Percentiles rank a stretch among this genome's conserved stretches.
phyloP scores from a whole-genome alignment of 1,140 invertebrate species.

The Drosophila azteca region DNA sequence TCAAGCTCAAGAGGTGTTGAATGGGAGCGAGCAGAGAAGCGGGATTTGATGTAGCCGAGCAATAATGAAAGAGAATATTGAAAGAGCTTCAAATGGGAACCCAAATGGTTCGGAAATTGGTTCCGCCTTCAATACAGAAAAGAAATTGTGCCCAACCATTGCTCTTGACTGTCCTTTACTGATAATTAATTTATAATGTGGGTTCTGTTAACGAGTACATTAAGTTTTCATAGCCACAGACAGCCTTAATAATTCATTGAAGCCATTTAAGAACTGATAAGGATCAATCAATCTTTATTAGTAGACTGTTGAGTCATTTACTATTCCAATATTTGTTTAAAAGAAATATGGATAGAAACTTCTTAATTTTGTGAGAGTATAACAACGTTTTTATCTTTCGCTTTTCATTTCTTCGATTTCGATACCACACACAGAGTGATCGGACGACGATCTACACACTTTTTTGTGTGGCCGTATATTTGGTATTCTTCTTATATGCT shows the following conservation, averaged over 20 bases:
- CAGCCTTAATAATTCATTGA: constrained; percentile 20
- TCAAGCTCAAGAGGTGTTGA: constrained; percentile 18
- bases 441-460: no score
- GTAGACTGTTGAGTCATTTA: no score
- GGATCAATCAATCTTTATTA: no score
- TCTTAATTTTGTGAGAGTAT: no score
- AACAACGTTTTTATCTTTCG: no score
- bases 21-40: not conserved
- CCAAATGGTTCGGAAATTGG: constrained; percentile 34
- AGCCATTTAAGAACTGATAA: not conserved
- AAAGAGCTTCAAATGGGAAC: constrained; percentile 3
- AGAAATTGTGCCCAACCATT: not conserved
- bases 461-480: no score
- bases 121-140: constrained; percentile 2
- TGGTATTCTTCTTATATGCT: no score
- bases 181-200: not conserved
- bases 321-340: no score
- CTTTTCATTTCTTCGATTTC: no score
- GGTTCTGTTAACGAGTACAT: not conserved
- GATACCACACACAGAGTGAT: no score
- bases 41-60: not conserved
- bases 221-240: not conserved
- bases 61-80: constrained; percentile 5
- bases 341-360: no score
- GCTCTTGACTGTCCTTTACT: not conserved